Base-by-base conservation (phyloP, 2,113 vertebrate species). In the Callopanchax toddi region DNA sequence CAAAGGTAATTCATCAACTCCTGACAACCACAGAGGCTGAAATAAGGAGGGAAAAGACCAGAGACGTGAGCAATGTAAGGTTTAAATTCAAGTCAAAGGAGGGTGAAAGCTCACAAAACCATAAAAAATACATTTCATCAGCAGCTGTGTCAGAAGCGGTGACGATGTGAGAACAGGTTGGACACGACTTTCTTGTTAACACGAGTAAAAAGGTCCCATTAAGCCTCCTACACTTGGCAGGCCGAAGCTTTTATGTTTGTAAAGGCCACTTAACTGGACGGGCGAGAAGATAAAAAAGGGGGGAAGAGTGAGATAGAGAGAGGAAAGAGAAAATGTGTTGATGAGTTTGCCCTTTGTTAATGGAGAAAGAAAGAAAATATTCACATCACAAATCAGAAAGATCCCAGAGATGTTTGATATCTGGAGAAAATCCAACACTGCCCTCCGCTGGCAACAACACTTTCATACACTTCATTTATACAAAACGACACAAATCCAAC, bases 401-500 rank as follows among this genome's bases (percentile, higher is more conserved):
- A 9, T 32, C 11, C n/a, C 0, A 1, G 4, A 45, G 32, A 60
- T 22, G 45, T 29, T 5, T 40, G 17, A 0, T 8, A 37, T 60
- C 17, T 42, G 62, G 42, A 8, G 22, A 26, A 56, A 51, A 60
- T 53, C 49, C 73, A 79, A 89, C 81, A 87, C 76, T 87, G 85
- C 82, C 87, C 81, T 60, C 84, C 8, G 26, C 25, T 65, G 87
- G 84, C 23, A 23, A 26, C 3, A 63, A 11, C 8, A 5, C n/a
- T 44, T 18, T 57, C 26, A 46, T 76, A 74, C 75, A 78, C 18
- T 15, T 17, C 4, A 37, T 32, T 52, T 42, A 9, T 16, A 43
- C 52, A 60, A 3, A 22, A 18, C 6, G 18, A n/a, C 5, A 23
- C 4, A 18, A n/a, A n/a, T n/a, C n/a, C n/a, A n/a, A n/a, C n/a